A percentile compares a stretch with the other conserved stretches of the same genome.
phyloP scores from a whole-genome alignment of 2,888 invertebrate species.

The Antitype chi region DNA sequence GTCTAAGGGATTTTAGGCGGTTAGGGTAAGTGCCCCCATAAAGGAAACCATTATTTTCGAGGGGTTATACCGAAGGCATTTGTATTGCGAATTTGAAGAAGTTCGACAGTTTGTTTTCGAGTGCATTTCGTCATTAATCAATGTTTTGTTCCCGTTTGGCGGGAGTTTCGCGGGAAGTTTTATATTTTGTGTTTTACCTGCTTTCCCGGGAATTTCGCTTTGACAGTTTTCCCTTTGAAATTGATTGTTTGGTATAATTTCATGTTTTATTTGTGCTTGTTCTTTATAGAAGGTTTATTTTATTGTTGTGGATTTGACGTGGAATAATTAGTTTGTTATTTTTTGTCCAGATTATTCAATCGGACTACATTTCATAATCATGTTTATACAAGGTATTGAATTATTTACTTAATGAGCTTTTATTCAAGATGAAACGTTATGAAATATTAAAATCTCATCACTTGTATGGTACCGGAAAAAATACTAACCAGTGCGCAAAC shows the following conservation, averaged over 20 bases:
- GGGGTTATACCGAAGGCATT: constrained; percentile 88
- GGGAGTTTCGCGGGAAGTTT: constrained; percentile 73
- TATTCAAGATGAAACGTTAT: no score
- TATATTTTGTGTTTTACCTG: constrained; percentile 88
- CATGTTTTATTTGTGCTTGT: constrained; percentile 54
- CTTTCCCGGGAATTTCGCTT: constrained; percentile 80
- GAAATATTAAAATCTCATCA: no score
- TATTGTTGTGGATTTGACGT: constrained; percentile 22
- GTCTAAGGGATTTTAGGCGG: constrained; percentile 47
- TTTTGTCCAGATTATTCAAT: neutral
- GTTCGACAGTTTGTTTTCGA: constrained; percentile 91
- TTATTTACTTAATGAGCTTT: neutral
- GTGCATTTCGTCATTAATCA: constrained; percentile 91
- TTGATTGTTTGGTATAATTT: constrained; percentile 83
- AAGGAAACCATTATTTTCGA: constrained; percentile 90
- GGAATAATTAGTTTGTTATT: neutral
- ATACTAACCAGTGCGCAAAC: no score
- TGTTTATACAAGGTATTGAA: neutral
- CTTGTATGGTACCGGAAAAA: no score
- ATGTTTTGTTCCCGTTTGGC: constrained; percentile 86
- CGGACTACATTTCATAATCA: neutral
- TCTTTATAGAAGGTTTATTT: constrained; percentile 60
- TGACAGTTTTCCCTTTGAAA: constrained; percentile 86
- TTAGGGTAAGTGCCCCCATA: constrained; percentile 74
- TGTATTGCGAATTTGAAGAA: constrained; percentile 90